Conservation (phyloP, 1,140 invertebrate genomes). For the Metaphire vulgaris region DNA sequence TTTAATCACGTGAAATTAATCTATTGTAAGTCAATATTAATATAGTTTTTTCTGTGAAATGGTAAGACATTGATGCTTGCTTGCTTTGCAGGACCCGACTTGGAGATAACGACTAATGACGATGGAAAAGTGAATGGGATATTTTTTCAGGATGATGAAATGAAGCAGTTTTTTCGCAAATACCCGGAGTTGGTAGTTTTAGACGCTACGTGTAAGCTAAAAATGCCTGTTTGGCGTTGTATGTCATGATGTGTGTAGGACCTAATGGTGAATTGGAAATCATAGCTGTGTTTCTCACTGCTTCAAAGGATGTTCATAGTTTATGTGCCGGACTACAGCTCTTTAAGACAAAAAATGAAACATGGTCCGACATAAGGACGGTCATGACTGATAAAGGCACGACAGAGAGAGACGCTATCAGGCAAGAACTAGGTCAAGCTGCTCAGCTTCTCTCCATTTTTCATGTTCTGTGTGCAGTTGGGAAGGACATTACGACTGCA, state of each 20-base stretch:
- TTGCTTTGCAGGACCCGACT: no score
- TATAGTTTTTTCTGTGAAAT: no score
- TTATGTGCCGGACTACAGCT: neutral
- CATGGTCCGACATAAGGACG: neutral
- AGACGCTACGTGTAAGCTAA: constrained; percentile 5
- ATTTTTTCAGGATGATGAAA: neutral
- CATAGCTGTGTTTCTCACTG: neutral
- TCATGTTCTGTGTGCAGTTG: neutral
- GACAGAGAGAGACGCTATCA: neutral
- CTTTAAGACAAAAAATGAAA: constrained; percentile 7
- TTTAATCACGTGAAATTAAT: no score
- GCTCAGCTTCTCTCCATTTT: neutral
- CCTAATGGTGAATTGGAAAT: neutral
- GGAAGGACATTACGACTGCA: neutral
- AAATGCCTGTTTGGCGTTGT: neutral
- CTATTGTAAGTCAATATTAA: no score
- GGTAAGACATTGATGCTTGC: no score
- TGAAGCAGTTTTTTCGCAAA: neutral
- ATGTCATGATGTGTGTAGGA: neutral
- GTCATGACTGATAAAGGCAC: constrained; percentile 1
- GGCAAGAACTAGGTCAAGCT: neutral
- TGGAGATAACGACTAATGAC: neutral
- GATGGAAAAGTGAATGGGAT: neutral
- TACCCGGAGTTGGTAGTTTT: neutral
- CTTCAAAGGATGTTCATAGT: constrained; percentile 2